Evolutionary conservation across 2,888 invertebrate genomes (phyloP).

Genomic region (Deroplatys truncata): DNA sequence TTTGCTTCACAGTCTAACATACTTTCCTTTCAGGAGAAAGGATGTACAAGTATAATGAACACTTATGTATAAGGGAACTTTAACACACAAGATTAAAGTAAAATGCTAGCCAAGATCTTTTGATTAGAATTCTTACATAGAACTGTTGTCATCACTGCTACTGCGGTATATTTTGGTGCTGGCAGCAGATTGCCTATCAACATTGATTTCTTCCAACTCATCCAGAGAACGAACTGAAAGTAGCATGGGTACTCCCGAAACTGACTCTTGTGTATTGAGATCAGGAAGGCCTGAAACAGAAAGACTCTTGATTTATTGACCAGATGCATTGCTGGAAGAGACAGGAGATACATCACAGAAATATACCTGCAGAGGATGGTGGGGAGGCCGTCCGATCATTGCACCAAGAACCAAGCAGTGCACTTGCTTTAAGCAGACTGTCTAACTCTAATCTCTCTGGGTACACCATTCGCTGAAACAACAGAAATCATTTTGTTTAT

Average conservation of each 20-base stretch:
- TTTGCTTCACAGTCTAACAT: too few relatives aligned
- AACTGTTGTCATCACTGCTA: constrained; percentile 22
- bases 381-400: neutral
- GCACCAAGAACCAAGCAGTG: constrained; percentile 20
- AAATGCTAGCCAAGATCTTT: too few relatives aligned
- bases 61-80: too few relatives aligned
- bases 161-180: constrained; percentile 12
- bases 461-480: constrained; percentile 34
- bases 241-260: neutral
- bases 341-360: neutral
- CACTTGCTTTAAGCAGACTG: constrained; percentile 3
- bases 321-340: neutral
- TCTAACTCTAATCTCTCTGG: constrained; percentile 34
- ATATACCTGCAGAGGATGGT: neutral
- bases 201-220: neutral
- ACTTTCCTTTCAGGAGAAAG: too few relatives aligned
- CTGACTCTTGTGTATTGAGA: neutral
- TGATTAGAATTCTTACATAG: constrained; percentile 5
- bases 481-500: neutral
- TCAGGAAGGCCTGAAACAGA: neutral
- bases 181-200: neutral
- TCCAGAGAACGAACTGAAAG: constrained; percentile 9
- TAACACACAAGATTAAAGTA: too few relatives aligned
- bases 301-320: neutral
- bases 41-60: too few relatives aligned